Evolutionary conservation across 2,797 vertebrate species (phyloP), one percentile per base, ranked within the genome.

Genomic region (Choloepus didactylus): DNA sequence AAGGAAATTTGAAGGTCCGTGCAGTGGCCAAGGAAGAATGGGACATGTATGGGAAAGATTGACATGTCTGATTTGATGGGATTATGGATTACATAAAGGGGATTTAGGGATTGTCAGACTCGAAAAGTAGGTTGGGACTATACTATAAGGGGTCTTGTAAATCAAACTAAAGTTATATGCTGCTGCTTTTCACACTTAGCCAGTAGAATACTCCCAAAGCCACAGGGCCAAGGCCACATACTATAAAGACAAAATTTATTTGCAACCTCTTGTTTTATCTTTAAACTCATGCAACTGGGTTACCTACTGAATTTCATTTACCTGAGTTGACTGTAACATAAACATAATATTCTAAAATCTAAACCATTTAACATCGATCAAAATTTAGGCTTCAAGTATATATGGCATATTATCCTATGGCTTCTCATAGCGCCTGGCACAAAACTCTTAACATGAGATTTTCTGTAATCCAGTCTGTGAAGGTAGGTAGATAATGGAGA

Each of bases 401-500:
- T 16, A 31, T 2, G 6, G 3, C 5, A 12, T 21, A 41, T 70
- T 72, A 51, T 27, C 12, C 51, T 49, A 2, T 14, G 6, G n/a
- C 19, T 77, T 76, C 38, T 77, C 11, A 51, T 1, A 54, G 6
- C 1, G 0, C 4, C 41, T 75, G 29, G 19, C 15, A 23, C 4
- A 56, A 66, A 25, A 69, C 75, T 56, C 64, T 44, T 90, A 70
- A 92, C 12, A 35, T 87, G 77, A 87, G 38, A 60, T 80, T 60
- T 75, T 66, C 66, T 56, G 5, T 70, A 75, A 83, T 73, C 15
- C 29, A 49, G 19, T 83, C 49, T 92, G 49, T 88, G 18, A 95
- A 91, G 18, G n/a, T 89, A 87, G 73, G 59, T 46, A 81, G 18
- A 92, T 85, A 88, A 94, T 70, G 64, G 25, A 21, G 6, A 25